phyloP scores from a whole-genome alignment of 2,888 invertebrate genomes.

The Tenthredo distinguenda region DNA sequence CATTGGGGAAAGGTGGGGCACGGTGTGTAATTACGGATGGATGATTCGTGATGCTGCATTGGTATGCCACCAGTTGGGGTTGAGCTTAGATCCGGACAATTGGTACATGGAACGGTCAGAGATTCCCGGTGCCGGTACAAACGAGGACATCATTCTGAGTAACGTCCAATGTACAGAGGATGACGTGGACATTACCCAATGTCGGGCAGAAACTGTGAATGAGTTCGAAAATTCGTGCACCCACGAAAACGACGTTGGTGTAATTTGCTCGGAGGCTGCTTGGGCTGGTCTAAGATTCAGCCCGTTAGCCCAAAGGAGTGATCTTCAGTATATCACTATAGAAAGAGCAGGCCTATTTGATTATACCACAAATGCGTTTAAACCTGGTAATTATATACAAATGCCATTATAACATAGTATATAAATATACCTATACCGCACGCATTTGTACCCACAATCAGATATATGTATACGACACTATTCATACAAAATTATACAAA shows the following conservation, averaged over 20 bases:
- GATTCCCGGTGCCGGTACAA: conserved; percentile 88
- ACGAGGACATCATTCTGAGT: conserved; percentile 89
- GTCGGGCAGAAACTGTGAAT: conserved; percentile 87
- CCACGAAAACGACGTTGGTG: conserved; percentile 93
- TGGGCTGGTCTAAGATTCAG: conserved; percentile 97
- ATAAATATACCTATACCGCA: too few species aligned
- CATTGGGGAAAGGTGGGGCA: conserved; percentile 95
- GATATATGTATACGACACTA: too few species aligned
- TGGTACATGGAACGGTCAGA: conserved; percentile 92
- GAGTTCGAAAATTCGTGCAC: conserved; percentile 94
- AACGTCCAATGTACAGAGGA: conserved; percentile 95
- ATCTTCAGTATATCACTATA: conserved; percentile 92
- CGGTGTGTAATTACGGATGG: conserved; percentile 98
- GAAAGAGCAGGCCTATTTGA: conserved; percentile 97
- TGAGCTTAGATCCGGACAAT: conserved; percentile 94
- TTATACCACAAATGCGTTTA: conserved; percentile 92
- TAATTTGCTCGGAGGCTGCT: conserved; percentile 93
- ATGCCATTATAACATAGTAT: neutral
- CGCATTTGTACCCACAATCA: too few species aligned
- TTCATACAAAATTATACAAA: too few species aligned
- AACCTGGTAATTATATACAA: conserved; percentile 80
- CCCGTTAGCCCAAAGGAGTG: conserved; percentile 91
- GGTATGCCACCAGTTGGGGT: conserved; percentile 96
- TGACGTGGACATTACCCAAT: conserved; percentile 93
- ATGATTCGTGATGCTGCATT: conserved; percentile 94